Base-by-base conservation (phyloP, 2,888 invertebrate species). In the Acleris holmiana region DNA sequence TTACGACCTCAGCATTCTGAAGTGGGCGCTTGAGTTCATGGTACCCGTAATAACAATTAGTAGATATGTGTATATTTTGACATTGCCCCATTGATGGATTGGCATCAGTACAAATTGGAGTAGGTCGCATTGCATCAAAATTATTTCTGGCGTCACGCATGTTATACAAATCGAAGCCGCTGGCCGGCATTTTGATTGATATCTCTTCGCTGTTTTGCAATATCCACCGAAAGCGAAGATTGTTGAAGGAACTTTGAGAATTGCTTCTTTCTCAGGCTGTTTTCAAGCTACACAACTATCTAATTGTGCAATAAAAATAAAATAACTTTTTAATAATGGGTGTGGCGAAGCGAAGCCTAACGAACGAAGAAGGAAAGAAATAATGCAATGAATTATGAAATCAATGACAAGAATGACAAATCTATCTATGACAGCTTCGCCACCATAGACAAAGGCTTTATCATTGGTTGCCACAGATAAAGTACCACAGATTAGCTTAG, bases 11-110 rank as follows among this genome's bases (percentile, higher is more conserved):
- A 62, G 71, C 68, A 67, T 72, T 80, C 73, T 76, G 75, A 10
- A 55, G 10, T 35, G 74, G 59, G 59, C 68, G 79, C 72, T 86
- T 85, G 19, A 83, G 73, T 68, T 86, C 83, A 63, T 93, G 92
- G 77, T 86, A 93, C 58, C 93, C 93, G 70, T 93, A 93, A 74
- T 93, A 93, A 73, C 91, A 91, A 79, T 93, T 93, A 50, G 88
- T 90, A 54, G 93, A 93, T 75, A 93, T 83, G 75, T 91, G 91
- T 71, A 92, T 76, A 74, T 85, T 91, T 69, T 86, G 90, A 80
- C 84, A 88, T 82, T 87, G 90, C 71, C 84, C 85, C 80, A 82
- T 78, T 78, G 79, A 75, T 75, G 82, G 83, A 75, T 84, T 86
- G 75, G 83, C 79, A 78, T 88, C 84, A 68, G 77, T 69, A 73